Evolutionary conservation across 2,113 vertebrate species (phyloP).

Genomic region (Anolis sagrei): DNA sequence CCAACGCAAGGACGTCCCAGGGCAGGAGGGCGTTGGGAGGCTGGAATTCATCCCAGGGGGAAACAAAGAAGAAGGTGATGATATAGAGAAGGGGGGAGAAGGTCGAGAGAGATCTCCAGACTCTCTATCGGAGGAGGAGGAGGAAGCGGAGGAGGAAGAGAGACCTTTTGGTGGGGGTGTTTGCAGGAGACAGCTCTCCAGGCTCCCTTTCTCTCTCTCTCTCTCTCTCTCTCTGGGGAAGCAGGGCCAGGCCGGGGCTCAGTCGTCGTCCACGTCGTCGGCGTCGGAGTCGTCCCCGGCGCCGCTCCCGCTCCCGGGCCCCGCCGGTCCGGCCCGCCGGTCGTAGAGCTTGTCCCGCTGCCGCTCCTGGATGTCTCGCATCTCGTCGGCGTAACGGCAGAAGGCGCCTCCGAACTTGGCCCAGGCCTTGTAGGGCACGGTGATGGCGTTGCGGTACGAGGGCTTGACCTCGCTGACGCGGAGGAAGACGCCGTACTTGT

Average conservation of each 20-base stretch:
- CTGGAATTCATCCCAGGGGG: too few relatives aligned
- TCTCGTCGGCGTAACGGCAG: conserved; percentile 93
- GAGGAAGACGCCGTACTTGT: conserved; percentile 97
- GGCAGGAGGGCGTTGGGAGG: too few relatives aligned
- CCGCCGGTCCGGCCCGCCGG: conserved; percentile 70
- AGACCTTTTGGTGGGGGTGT: too few relatives aligned
- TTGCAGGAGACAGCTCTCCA: not conserved
- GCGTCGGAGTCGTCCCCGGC: conserved; percentile 90
- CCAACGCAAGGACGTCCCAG: too few relatives aligned
- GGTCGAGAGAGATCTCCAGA: too few relatives aligned
- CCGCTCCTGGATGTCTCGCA: conserved; percentile 96
- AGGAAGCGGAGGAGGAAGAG: too few relatives aligned
- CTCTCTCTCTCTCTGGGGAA: not conserved
- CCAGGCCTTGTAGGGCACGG: conserved; percentile 96
- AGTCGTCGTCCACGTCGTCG: conserved; percentile 94
- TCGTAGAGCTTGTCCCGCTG: conserved; percentile 93
- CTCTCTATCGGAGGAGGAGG: too few relatives aligned
- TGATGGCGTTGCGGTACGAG: conserved; percentile 97
- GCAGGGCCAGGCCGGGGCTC: conserved; percentile 58
- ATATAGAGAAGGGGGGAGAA: too few relatives aligned
- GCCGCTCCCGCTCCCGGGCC: conserved; percentile 68
- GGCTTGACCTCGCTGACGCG: conserved; percentile 97
- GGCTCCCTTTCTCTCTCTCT: not conserved
- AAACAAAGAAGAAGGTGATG: too few relatives aligned
- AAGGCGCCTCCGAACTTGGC: conserved; percentile 95